Percentiles rank a stretch among this genome's conserved stretches.
phyloP scores from a whole-genome alignment of 2,113 vertebrate species.

The Haemorhous mexicanus region DNA sequence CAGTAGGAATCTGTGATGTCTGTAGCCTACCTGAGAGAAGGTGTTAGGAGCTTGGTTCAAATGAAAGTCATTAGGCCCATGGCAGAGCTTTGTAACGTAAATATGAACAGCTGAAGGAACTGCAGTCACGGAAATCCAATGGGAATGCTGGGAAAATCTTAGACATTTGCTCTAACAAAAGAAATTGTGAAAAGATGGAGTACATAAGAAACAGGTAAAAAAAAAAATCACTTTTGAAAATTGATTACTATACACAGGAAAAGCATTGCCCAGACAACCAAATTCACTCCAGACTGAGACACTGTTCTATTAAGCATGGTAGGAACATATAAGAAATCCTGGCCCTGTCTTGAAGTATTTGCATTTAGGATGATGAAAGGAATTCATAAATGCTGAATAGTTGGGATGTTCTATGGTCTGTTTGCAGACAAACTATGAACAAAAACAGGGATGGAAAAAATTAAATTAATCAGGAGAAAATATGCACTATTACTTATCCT shows the following conservation, averaged over 20 bases:
- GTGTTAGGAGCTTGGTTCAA: not conserved
- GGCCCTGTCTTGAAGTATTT: not conserved
- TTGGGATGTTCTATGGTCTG: not conserved
- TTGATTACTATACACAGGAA: not conserved
- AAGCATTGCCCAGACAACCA: not conserved
- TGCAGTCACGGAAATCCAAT: not conserved
- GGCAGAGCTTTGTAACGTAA: not conserved
- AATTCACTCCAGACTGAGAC: not conserved
- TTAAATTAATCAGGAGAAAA: conserved; percentile 31
- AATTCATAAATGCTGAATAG: not conserved
- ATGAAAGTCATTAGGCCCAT: not conserved
- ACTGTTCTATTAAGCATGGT: not conserved
- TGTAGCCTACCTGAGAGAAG: not conserved
- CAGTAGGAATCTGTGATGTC: not conserved
- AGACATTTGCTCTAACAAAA: not conserved
- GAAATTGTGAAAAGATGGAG: not conserved
- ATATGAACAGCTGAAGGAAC: not conserved
- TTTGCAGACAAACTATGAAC: not conserved
- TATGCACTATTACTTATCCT: not conserved
- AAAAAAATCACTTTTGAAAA: not conserved
- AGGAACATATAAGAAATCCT: not conserved
- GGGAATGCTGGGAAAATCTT: not conserved
- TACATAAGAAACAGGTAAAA: not conserved
- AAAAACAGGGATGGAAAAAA: conserved; percentile 21
- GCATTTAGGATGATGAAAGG: not conserved